Evolutionary conservation across 2,888 invertebrate species (phyloP).

Genomic region (Euzetes globulus): DNA sequence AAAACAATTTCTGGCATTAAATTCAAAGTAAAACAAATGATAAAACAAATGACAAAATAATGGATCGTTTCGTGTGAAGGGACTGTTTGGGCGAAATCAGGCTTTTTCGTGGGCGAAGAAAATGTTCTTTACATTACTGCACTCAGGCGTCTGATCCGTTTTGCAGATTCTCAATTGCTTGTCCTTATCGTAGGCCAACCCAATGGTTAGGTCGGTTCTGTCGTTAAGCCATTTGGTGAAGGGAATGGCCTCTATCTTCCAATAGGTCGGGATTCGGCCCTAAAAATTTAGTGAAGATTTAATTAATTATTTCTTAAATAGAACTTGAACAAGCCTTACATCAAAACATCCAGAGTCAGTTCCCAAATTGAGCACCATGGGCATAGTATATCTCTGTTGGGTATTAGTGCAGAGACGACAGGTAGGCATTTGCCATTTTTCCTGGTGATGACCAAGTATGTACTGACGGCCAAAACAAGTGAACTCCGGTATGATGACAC

Average conservation of each 20-base stretch:
- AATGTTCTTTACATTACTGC: neutral
- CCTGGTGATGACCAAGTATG: conserved; percentile 30
- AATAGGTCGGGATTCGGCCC: conserved; percentile 33
- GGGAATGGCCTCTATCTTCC: conserved; percentile 34
- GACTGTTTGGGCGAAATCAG: no score
- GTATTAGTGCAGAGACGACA: conserved; percentile 35
- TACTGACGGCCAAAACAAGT: conserved; percentile 23
- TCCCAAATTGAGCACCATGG: conserved; percentile 13
- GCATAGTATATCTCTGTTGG: conserved; percentile 28
- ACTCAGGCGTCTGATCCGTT: neutral
- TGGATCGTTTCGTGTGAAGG: no score
- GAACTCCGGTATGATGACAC: conserved; percentile 23
- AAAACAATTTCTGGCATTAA: no score
- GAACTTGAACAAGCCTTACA: neutral
- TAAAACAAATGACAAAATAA: no score
- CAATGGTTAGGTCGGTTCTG: conserved; percentile 27
- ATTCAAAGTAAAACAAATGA: no score
- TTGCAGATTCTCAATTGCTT: neutral
- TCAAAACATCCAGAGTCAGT: conserved; percentile 32
- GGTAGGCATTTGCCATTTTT: conserved; percentile 26
- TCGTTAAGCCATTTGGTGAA: neutral
- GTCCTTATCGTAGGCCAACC: conserved; percentile 31
- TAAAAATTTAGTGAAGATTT: neutral
- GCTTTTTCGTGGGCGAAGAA: neutral
- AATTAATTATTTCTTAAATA: neutral